A percentile compares a stretch with the other conserved stretches of the same genome.
phyloP scores from a whole-genome alignment of 2,113 vertebrate genomes.

The Vireo altiloquus region DNA sequence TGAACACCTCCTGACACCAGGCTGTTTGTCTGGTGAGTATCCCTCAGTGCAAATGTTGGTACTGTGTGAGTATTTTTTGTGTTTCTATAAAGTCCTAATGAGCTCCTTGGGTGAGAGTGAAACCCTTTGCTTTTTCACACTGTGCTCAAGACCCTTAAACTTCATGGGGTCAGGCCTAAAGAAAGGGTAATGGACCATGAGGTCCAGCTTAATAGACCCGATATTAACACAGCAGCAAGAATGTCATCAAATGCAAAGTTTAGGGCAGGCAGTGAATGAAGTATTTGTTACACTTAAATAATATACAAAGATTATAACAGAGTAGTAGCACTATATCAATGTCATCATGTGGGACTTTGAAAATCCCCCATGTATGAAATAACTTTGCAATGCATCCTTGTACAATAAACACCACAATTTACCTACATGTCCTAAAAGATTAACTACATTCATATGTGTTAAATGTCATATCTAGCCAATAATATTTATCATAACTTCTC shows the following conservation, averaged over 20 bases:
- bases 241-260: constrained; percentile 82
- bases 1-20: constrained; percentile 88
- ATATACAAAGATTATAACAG: constrained; percentile 78
- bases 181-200: constrained; percentile 89
- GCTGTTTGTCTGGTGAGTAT: constrained; percentile 88
- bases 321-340: constrained; percentile 75
- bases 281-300: constrained; percentile 83
- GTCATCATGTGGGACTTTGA: constrained; percentile 72
- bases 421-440: constrained; percentile 17
- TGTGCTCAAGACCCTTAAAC: constrained; percentile 90
- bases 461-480: constrained; percentile 10
- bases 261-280: constrained; percentile 78
- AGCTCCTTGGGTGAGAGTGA: constrained; percentile 92
- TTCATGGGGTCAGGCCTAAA: constrained; percentile 87
- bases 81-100: constrained; percentile 97
- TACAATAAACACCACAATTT: constrained; percentile 46
- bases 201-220: constrained; percentile 83
- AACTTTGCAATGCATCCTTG: constrained; percentile 36
- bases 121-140: constrained; percentile 87
- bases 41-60: constrained; percentile 87
- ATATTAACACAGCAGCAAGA: constrained; percentile 87
- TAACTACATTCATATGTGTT: constrained; percentile 5
- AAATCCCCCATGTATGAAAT: constrained; percentile 70
- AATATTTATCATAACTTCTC: neutral
- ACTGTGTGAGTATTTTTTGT: constrained; percentile 90